Evolutionary conservation across 2,113 vertebrate species (phyloP), one percentile per base, ranked within the genome.

Genomic region (Sinocyclocheilus anshuiensis): DNA sequence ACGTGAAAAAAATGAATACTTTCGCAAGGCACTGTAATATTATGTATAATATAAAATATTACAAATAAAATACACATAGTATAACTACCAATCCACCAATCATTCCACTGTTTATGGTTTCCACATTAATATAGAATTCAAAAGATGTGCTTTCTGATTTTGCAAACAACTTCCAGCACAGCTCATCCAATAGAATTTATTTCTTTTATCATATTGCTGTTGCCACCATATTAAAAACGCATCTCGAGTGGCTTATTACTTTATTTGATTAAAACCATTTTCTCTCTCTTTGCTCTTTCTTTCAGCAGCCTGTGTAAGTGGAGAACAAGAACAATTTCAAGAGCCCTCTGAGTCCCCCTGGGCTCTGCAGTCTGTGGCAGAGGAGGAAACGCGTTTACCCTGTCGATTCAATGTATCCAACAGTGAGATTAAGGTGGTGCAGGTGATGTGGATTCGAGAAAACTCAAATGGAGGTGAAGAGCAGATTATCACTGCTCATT

Each of bases 381-480:
- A 95, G 29, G 50, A 84, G 29, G 53, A 91, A 12, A 93, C 92
- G 0, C 36, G 84, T 22, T 91, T 95, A 76, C 93, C 94, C 36
- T 95, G 95, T 67, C 86, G 0, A 63, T 93, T 91, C 57, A 1
- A 86, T 65, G 81, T 81, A 2, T 63, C 86, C 0, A 6, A 50
- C 1, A 76, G 0, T 0, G 18, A 48, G 0, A 6, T 85, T 33
- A 20, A 33, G 77, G 86, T 94, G 77, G 90, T 95, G 79, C 95
- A 95, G 87, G 92, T 95, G 84, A 92, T 85, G 36, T 95, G 95
- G 95, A 88, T 9, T 2, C 92, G 90, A 65, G 53, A 88, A 24
- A 84, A 61, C 0, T 0, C 36, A 0, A 91, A 92, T 12, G 87
- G 42, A 33, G 2, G 0, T 15, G 91, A 91, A 81, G 93, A 94